Evolutionary conservation across 1,140 invertebrate genomes (phyloP), one percentile per base, ranked within the genome.

Genomic region (Drosophila sulfurigaster): DNA sequence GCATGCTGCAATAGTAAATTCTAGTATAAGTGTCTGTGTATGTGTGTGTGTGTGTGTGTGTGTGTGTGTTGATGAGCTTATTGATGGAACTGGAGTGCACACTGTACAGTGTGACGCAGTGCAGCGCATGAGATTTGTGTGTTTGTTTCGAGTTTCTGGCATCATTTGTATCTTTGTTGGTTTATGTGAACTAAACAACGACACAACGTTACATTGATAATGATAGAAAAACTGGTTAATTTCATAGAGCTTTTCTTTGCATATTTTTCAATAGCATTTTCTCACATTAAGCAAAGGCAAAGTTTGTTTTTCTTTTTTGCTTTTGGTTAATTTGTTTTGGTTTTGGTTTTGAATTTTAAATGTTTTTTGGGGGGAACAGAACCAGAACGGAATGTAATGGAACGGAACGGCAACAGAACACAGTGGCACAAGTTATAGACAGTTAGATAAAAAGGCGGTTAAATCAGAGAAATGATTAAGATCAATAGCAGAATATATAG

Each of bases 121-220:
- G 35, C 56, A 58, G 35, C 41, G 15, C 52, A 69, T 79, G 70
- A 79, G 51, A 30, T 1, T 8, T 20, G 41, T 69, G 49, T 68
- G 71, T 68, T 32, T 73, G 46, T 72, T 7, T 7, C 10, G 63
- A 66, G 35, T 58, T 35, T 59, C 38, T 62, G 20, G 32, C 41
- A 57, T 41, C 54, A 15, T 32, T 70, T 51, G 66, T 62, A 48
- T 74, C 51, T 75, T 75, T 74, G 75, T 79, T 82, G 38, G 32
- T 74, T 64, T 35, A 66, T 63, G 70, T 89, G 68, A 89, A 88
- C 85, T 89, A 85, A 90, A 89, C 81, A 85, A 79, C 85, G 81
- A 88, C 86, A 88, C 86, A 88, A 85, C 85, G 71, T 85, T 85
- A 88, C 85, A 90, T 79, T 80, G 66, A 77, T 70, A 85, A 67